These are phyloP conservation scores for Dendroctonus ponderosae DNA, from an alignment of 1,140 invertebrate genomes.

Conservation along the genomic window DNA sequence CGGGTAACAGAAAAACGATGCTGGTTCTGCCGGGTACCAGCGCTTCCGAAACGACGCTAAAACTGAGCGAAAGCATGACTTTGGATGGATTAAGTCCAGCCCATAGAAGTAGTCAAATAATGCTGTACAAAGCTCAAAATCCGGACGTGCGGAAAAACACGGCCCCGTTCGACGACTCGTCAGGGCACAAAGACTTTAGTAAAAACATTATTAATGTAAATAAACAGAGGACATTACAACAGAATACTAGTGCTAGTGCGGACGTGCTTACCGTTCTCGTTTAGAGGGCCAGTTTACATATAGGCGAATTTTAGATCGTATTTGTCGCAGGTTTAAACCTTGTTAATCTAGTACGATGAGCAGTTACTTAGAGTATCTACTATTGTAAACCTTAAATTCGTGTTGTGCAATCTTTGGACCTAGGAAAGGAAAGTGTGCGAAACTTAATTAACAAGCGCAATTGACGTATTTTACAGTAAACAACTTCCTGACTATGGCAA, in stretches of 20 bases:
- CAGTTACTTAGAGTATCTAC: no score
- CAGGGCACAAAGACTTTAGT: conserved; percentile 72
- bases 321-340: background rate
- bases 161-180: conserved; percentile 67
- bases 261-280: conserved; percentile 51
- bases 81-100: conserved; percentile 49
- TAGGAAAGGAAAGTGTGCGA: no score
- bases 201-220: conserved; percentile 65
- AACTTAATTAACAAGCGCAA: no score
- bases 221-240: conserved; percentile 49
- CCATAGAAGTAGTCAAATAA: conserved; percentile 60
- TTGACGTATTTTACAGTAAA: no score
- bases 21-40: conserved; percentile 48
- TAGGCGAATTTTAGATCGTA: background rate
- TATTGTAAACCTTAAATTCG: no score
- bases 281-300: conserved; percentile 41
- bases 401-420: no score
- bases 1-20: conserved; percentile 48
- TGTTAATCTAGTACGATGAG: no score
- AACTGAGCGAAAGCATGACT: conserved; percentile 43
- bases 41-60: conserved; percentile 41
- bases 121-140: conserved; percentile 72
- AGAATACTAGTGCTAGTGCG: conserved; percentile 46
- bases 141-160: conserved; percentile 76
- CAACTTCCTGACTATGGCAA: no score